Evolutionary conservation across 2,113 vertebrate species (phyloP).

Genomic region (Ibidorhyncha struthersii): DNA sequence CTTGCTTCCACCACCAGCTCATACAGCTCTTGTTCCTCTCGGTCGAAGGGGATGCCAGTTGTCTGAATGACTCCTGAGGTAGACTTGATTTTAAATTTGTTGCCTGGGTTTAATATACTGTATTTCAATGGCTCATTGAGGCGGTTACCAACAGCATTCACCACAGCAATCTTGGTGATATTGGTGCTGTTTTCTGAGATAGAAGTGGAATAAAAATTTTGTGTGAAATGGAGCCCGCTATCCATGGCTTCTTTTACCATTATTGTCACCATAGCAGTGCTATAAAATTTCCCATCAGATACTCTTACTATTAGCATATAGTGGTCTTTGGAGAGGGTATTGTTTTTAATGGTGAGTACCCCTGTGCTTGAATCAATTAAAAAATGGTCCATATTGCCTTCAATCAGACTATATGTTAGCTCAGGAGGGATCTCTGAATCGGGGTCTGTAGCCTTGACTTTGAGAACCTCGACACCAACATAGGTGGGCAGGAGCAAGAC

Average conservation of each 20-base stretch:
- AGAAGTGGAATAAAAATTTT: constrained; percentile 86
- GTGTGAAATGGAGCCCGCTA: constrained; percentile 91
- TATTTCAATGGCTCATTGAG: constrained; percentile 95
- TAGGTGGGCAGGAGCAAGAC: constrained; percentile 92
- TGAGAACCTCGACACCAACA: constrained; percentile 89
- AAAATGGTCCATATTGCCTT: constrained; percentile 87
- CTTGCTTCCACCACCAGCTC: constrained; percentile 94
- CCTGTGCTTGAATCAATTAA: constrained; percentile 85
- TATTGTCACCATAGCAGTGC: constrained; percentile 86
- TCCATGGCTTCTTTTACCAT: constrained; percentile 90
- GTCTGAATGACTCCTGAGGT: constrained; percentile 96
- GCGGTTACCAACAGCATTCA: constrained; percentile 91
- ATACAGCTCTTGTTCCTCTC: constrained; percentile 92
- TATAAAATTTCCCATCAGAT: constrained; percentile 94
- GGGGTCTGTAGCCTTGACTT: constrained; percentile 89
- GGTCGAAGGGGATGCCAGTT: constrained; percentile 89
- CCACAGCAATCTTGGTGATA: constrained; percentile 90
- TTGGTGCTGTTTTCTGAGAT: constrained; percentile 91
- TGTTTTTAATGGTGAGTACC: constrained; percentile 88
- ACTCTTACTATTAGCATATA: constrained; percentile 89
- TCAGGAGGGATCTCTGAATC: constrained; percentile 87
- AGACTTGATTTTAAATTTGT: constrained; percentile 88
- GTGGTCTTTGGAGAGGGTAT: constrained; percentile 89
- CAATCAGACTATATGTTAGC: constrained; percentile 87
- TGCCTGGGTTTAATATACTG: constrained; percentile 91